These are phyloP conservation scores for Caenorhabditis doughertyi DNA, from an alignment of 2,888 invertebrate species.

Conservation along the genomic window DNA sequence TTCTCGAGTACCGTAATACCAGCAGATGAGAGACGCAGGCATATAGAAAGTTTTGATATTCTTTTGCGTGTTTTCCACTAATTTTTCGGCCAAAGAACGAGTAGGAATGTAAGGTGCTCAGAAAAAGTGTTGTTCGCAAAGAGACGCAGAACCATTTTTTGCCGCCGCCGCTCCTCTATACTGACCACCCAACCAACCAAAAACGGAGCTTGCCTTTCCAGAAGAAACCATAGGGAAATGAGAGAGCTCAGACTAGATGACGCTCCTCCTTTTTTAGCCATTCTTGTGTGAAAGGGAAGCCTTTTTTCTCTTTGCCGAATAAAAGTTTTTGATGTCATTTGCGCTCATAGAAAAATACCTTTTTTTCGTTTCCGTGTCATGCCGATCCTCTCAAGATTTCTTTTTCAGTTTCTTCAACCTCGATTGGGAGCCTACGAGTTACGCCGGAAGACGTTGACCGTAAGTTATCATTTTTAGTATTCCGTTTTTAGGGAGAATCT, in stretches of 20 bases:
- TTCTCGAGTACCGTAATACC: too few species aligned
- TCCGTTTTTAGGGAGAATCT: not conserved
- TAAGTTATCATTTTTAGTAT: not conserved
- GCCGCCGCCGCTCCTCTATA: conserved; percentile 28
- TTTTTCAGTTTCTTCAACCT: not conserved
- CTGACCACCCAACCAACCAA: conserved; percentile 52
- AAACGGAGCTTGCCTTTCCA: conserved; percentile 26
- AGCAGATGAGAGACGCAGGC: too few species aligned
- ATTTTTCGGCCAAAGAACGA: conserved; percentile 30
- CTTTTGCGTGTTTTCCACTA: conserved; percentile 10
- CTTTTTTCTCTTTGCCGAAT: conserved; percentile 5
- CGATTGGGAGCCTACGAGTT: not conserved
- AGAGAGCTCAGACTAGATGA: conserved; percentile 27
- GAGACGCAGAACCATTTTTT: conserved; percentile 22
- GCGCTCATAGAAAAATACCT: not conserved
- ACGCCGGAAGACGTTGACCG: not conserved
- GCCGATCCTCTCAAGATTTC: not conserved
- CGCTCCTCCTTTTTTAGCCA: conserved; percentile 32
- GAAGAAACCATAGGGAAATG: not conserved
- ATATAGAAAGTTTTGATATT: too few species aligned
- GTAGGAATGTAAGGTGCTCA: not conserved
- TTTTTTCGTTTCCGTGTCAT: not conserved
- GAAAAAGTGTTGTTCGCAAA: not conserved
- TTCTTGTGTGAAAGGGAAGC: conserved; percentile 26
- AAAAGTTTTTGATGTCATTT: conserved; percentile 14